Evolutionary conservation across 2,888 invertebrate genomes (phyloP), one percentile per base, ranked within the genome.

Genomic region (Polymixis flavicincta): DNA sequence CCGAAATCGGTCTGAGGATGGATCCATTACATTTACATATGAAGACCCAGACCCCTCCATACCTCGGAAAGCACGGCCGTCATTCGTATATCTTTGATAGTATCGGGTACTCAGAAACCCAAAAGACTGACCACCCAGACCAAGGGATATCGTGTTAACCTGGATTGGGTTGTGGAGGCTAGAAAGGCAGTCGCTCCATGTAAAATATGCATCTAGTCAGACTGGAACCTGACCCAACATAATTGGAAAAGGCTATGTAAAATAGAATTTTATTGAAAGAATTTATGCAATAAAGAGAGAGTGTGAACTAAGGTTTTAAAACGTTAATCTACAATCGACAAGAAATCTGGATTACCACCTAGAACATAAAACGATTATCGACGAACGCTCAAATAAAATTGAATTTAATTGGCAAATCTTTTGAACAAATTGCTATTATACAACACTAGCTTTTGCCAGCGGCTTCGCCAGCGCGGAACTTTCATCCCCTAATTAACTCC

Each of bases 361-460:
- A 54, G 14, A 55, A 70, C 48, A 25, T 68, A 32, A 60, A 70
- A 68, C 55, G 19, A 37, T 55, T 55, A 61, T 50, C 42, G n/a
- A 70, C 55, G 50, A 61, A 78, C 50, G 32, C 22, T 61, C 22
- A 71, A 63, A 63, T 63, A 52, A 71, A 74, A 63, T 76, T 25
- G 8, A 55, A 55, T 57, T 57, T 48, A 32, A 64, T 74, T 54
- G 52, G 19, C 37, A 59, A 74, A 74, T 59, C 57, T 52, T 78
- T 74, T 80, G 80, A 70, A 66, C 55, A 55, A 60, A 80, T 57
- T 66, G 68, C 37, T 75, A 45, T 63, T 70, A 78, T 72, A 61
- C 73, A 75, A 89, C 84, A 86, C n/a, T n/a, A n/a, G n/a, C n/a
- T n/a, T n/a, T n/a, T n/a, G n/a, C n/a, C n/a, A n/a, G n/a, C n/a